Evolutionary conservation across 2,888 invertebrate genomes (phyloP), one percentile per base, ranked within the genome.

Genomic region (Brachycybe producta): DNA sequence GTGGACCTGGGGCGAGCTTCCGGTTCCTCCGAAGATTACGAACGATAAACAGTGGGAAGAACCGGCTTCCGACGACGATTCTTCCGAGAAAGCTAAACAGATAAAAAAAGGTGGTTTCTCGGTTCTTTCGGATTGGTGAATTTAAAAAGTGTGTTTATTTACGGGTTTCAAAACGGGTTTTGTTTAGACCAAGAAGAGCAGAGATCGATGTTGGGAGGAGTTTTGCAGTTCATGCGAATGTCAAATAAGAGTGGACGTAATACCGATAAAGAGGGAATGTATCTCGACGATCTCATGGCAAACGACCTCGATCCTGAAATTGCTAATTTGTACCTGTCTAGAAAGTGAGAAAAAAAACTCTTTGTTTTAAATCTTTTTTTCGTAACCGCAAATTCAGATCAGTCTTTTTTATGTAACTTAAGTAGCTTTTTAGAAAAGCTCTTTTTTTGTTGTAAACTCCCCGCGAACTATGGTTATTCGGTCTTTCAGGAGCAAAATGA

Each of bases 271-370:
- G 85, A 84, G 59, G 88, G 87, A 50, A 83, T 94, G 57, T 95
- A 94, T 68, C 74, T 95, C 52, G 90, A 91, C 49, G 92, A 95
- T 63, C 73, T 91, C 54, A 87, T 87, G 64, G 77, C 84, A 26
- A 86, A 87, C 46, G 80, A 81, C 61, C 78, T 92, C 69, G 88
- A 92, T 67, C 92, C 91, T n/a, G 87, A 92, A 68, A 78, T 86
- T 56, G 81, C 86, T 57, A 79, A 87, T 62, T 74, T 92, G 61
- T 85, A 94, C 73, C 78, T 95, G 60, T 60, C 48, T 27, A 34
- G 50, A 35, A 52, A 50, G 54, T 54, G 50, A 49, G 50, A 21
- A 17, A 19, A n/a, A n/a, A n/a, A n/a, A n/a, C n/a, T 43, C n/a
- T 23, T 19, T n/a, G n/a, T 30, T 43, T 32, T 13, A 24, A 23